Evolutionary conservation across 2,113 vertebrate species (phyloP), one percentile per base, ranked within the genome.

Genomic region (Perca schrenkii): DNA sequence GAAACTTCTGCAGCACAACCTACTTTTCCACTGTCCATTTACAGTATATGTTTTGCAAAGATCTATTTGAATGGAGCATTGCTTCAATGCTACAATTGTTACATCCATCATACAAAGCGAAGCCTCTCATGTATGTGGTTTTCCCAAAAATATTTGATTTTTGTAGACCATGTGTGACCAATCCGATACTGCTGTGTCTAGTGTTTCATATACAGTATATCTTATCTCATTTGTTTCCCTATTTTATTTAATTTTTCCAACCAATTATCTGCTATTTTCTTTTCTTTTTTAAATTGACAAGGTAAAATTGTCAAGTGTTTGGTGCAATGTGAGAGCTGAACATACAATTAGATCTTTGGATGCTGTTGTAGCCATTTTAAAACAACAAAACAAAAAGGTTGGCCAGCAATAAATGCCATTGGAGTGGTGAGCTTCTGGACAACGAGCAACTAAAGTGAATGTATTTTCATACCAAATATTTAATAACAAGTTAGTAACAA

Each of bases 261-360:
- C 25, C n/a, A 47, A 57, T 14, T 0, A 56, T 25, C 36, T 43
- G 16, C 31, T 28, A 22, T 4, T 68, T 40, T 10, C 2, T 40
- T 40, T 40, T 40, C 6, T 36, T 36, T 36, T 36, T 36, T 36
- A 7, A 34, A 34, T 34, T 31, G 34, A 34, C 34, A 34, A 6
- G 34, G 34, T 34, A 34, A 57, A 65, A 53, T 10, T 40, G 67
- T 21, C 7, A 6, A 12, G 8, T 62, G 11, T 49, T 62, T 12
- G 36, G 25, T 69, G 64, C 13, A 72, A 47, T 61, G 25, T 34
- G 22, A 8, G 25, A 82, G 79, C 47, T 61, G n/a, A 68, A 77
- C 8, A 62, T 8, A 40, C 4, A 56, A 52, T 85, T 19, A 22
- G 2, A 56, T 13, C 19, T 70, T 22, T 52, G 31, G 13, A 25